These are phyloP conservation scores for Beaufortia kweichowensis DNA, from an alignment of 2,113 vertebrate genomes.

Conservation along the genomic window DNA sequence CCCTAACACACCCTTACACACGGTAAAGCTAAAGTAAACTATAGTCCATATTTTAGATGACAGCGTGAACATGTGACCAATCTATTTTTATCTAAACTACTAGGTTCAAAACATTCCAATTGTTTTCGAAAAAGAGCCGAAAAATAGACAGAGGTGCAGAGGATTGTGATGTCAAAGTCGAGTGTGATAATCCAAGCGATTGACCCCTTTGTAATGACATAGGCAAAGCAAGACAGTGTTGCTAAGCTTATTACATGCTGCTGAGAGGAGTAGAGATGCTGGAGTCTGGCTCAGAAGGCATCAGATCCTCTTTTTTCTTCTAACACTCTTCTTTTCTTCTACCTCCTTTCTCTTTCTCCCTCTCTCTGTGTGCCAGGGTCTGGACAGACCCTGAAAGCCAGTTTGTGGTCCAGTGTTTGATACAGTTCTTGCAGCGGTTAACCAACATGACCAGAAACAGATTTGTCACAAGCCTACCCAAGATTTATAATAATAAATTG, in stretches of 20 bases:
- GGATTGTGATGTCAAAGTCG: constrained; percentile 60
- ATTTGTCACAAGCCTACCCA: not conserved
- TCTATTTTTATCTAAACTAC: not conserved
- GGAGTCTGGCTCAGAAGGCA: constrained; percentile 63
- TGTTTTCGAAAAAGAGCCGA: constrained; percentile 4
- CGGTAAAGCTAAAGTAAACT: constrained; percentile 14
- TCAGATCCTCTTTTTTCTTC: constrained; percentile 51
- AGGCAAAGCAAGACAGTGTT: constrained; percentile 56
- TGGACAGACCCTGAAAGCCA: not conserved
- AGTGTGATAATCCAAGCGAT: constrained; percentile 70
- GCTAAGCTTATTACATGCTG: constrained; percentile 75
- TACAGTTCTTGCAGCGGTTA: not conserved
- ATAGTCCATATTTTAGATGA: not conserved
- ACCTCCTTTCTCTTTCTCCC: not conserved
- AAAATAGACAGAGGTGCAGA: constrained; percentile 36
- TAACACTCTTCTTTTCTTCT: constrained; percentile 2
- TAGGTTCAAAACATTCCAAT: not conserved
- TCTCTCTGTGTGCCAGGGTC: not conserved
- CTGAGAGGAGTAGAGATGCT: constrained; percentile 55
- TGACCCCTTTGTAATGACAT: constrained; percentile 73
- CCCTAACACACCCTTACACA: constrained; percentile 32
- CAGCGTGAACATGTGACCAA: not conserved
- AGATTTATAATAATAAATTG: not conserved
- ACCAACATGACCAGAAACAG: not conserved
- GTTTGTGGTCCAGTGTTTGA: not conserved